phyloP scores from a whole-genome alignment of 2,113 vertebrate genomes.

The Thymallus thymallus region DNA sequence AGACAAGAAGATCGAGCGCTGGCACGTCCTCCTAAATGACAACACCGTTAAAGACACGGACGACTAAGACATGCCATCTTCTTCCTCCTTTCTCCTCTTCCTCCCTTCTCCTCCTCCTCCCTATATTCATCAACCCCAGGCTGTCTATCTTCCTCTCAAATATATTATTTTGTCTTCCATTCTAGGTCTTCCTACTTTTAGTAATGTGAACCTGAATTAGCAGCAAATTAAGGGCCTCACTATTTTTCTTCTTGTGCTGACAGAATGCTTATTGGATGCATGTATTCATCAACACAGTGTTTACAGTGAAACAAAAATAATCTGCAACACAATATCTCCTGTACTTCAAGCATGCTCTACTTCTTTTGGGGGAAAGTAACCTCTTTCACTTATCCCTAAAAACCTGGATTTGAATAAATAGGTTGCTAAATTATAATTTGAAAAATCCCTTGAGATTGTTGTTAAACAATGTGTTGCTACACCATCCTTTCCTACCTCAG shows the following conservation, averaged over 20 bases:
- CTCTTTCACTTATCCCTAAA: not conserved
- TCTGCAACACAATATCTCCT: not conserved
- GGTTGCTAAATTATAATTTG: not conserved
- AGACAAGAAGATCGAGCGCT: slow-evolving; percentile 97
- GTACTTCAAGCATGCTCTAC: no score
- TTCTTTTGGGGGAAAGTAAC: not conserved
- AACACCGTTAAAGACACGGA: slow-evolving; percentile 84
- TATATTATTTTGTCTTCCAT: not conserved
- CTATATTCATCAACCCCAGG: not conserved
- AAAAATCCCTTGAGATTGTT: not conserved
- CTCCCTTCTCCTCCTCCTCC: slow-evolving; percentile 14
- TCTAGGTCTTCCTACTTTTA: no score
- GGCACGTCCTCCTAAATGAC: slow-evolving; percentile 91
- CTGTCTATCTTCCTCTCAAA: not conserved
- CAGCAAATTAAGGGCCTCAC: no score
- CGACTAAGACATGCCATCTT: slow-evolving; percentile 59
- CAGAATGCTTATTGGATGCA: no score
- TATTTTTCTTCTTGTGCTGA: no score
- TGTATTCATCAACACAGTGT: not conserved
- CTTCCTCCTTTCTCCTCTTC: not conserved
- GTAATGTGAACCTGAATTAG: no score
- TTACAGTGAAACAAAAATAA: not conserved
- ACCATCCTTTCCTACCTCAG: not conserved
- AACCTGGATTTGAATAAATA: not conserved
- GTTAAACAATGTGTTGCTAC: not conserved